Evolutionary conservation across 1,140 invertebrate species (phyloP), one percentile per base, ranked within the genome.

Genomic region (Psix sp.): DNA sequence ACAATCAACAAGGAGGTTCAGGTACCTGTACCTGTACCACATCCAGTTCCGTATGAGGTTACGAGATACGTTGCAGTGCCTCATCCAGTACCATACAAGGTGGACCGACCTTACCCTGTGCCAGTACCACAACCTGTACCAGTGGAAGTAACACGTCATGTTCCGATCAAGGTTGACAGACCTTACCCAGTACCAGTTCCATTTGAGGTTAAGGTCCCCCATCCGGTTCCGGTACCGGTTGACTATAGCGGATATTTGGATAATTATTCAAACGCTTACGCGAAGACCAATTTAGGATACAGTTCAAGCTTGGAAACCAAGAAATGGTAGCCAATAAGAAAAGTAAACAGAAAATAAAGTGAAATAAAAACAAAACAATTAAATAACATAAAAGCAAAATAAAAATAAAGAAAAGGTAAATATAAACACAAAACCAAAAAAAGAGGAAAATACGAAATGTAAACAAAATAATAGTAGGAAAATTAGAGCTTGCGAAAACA

Each of bases 181-280:
- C 80, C 79, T 18, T 81, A 80, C 7, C 72, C 77, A 5, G 78
- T 81, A 0, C 54, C 80, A 5, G 74, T 80, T 10, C 66, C 75
- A 2, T 51, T 75, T 0, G 71, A 73, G 14, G 48, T 80, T 36
- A 78, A 76, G 5, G 54, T 81, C 0, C 78, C 70, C 5, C 74
- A 77, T 20, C 54, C 78, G 1, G 68, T 80, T 0, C 57, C 79
- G 0, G 62, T 80, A 3, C 70, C 67, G 0, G 62, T 78, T 0
- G 68, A 52, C 14, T 56, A 46, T 7, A n/a, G 5, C 10, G 29
- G 57, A 5, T 51, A 38, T 14, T 16, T 10, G 26, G 7, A n/a
- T 29, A 2, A 7, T 45, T 3, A 52, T 21, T 24, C 35, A 3
- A 40, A 42, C n/a, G 4, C 40, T 3, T 51, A 29, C 17, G 36